These are phyloP conservation scores for Pelodiscus sinensis DNA, from an alignment of 2,113 vertebrate species.

Conservation along the genomic window DNA sequence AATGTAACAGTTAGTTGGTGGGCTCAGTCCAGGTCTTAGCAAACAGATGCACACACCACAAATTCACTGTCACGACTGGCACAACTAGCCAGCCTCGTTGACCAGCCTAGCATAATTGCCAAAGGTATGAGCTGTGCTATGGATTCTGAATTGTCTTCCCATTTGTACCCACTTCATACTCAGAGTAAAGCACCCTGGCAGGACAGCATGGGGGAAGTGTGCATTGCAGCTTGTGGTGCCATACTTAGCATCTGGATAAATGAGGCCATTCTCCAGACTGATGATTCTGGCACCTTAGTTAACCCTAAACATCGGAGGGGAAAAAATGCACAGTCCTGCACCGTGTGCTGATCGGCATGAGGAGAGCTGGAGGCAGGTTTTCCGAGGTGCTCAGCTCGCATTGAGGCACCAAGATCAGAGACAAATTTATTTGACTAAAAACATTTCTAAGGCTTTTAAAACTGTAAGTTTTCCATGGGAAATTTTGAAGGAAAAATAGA, in stretches of 20 bases:
- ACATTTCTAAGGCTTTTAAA: neutral
- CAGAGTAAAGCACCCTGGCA: neutral
- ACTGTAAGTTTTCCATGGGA: neutral
- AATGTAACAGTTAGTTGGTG: neutral
- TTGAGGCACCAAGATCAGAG: neutral
- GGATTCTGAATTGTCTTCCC: neutral
- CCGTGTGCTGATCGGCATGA: neutral
- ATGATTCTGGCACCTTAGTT: neutral
- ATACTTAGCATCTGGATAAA: neutral
- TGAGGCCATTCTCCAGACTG: fast-evolving
- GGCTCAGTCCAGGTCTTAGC: neutral
- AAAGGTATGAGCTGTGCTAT: neutral
- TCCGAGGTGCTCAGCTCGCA: neutral
- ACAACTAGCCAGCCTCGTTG: fast-evolving
- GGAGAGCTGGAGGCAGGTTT: neutral
- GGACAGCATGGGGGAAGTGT: neutral
- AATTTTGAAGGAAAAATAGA: neutral
- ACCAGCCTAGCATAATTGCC: neutral
- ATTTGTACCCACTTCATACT: neutral
- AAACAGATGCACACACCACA: neutral
- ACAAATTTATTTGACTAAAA: neutral
- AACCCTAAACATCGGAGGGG: neutral
- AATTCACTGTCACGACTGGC: neutral
- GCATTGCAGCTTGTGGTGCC: neutral
- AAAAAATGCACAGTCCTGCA: neutral